Evolutionary conservation across 2,888 invertebrate species (phyloP), one percentile per base, ranked within the genome.

Genomic region (Epirrhoe tristata): DNA sequence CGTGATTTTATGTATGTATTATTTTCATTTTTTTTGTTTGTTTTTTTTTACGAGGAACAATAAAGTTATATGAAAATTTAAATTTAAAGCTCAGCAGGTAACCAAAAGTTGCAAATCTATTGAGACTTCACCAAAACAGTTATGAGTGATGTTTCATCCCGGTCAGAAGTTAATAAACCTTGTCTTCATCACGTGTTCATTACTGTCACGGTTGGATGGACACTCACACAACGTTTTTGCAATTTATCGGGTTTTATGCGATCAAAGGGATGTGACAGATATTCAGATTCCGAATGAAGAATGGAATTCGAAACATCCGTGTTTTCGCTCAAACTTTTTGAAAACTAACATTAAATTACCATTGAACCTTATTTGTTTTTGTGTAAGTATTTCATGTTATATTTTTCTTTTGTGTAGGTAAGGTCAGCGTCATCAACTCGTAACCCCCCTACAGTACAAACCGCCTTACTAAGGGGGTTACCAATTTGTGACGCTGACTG

Each of bases 161-260:
- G 71, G 85, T 86, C 82, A 86, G 77, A 81, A 77, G 85, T 85
- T 86, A 86, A 87, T 85, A 81, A 85, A 83, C 74, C 73, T 80
- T 78, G 82, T 81, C 82, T 76, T 77, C 78, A 73, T 75, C 79
- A 85, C 84, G 79, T 79, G 79, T 82, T 85, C 84, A 87, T 87
- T 85, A 86, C 81, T 79, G 74, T 73, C 71, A 66, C 66, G 71
- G 59, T 58, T 76, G 77, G 77, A 70, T 73, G 78, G 71, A 70
- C 71, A 73, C 71, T 76, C 76, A 72, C 78, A 77, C 74, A 74
- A 70, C 77, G 78, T 77, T 81, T 78, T 71, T 66, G 63, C 73
- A 67, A 70, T 75, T 73, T 71, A 66, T 68, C 70, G 73, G 67
- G 59, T 73, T 75, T 70, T 71, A 72, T 71, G 75, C 67, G 67